Evolutionary conservation across 2,888 invertebrate genomes (phyloP).

Genomic region (Lasioglossum marginatum): DNA sequence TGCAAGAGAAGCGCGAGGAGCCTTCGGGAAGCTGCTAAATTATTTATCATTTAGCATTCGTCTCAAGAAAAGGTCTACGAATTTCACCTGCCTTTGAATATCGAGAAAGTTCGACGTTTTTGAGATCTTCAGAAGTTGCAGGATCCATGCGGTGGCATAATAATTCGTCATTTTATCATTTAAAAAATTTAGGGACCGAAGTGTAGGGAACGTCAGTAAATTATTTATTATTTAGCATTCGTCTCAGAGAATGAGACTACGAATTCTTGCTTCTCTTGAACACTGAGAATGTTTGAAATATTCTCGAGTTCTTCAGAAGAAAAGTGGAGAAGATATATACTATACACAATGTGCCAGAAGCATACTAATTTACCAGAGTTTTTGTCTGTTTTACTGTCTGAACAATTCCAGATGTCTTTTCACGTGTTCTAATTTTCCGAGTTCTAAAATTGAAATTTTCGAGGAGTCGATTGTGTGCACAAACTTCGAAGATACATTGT

Average conservation of each 20-base stretch:
- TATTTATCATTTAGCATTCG: not conserved
- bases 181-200: not conserved
- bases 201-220: not conserved
- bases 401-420: not conserved
- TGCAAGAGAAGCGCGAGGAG: not conserved
- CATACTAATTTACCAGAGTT: not conserved
- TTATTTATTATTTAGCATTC: not conserved
- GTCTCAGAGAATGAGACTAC: not conserved
- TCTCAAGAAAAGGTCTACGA: not conserved
- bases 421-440: not conserved
- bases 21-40: not conserved
- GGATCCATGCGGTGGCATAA: not conserved
- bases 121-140: not conserved
- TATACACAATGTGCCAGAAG: not conserved
- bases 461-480: not conserved
- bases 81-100: not conserved
- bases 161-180: not conserved
- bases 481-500: not conserved
- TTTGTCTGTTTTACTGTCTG: not conserved
- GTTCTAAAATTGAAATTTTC: not conserved
- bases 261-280: not conserved
- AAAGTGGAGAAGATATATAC: not conserved
- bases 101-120: not conserved
- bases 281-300: not conserved
- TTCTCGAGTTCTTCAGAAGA: not conserved